phyloP scores from a whole-genome alignment of 2,797 vertebrate genomes.

The Galagoides demidoff region DNA sequence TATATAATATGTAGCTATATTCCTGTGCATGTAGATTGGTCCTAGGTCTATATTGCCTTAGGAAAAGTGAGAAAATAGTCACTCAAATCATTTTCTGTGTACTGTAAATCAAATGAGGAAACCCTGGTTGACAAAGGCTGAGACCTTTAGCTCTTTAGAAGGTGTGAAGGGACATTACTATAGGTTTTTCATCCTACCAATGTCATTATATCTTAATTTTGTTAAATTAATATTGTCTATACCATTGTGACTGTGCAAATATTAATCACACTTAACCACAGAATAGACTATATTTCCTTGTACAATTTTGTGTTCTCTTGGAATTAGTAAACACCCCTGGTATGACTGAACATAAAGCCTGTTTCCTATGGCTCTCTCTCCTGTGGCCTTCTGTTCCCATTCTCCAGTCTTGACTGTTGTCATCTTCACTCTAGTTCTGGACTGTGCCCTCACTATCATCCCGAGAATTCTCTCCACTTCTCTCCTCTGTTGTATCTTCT shows the following conservation, averaged over 20 bases:
- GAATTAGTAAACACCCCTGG: neutral
- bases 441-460: neutral
- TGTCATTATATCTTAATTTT: conserved; percentile 32
- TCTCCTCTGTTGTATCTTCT: neutral
- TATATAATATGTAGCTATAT: neutral
- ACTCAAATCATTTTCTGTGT: neutral
- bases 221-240: neutral
- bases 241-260: neutral
- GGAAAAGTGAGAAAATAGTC: neutral
- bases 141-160: neutral
- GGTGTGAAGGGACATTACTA: neutral
- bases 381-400: neutral
- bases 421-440: neutral
- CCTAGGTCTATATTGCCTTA: neutral
- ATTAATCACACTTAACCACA: conserved; percentile 33
- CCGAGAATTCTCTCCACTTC: neutral
- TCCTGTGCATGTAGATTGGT: neutral
- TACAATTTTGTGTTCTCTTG: neutral
- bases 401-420: neutral
- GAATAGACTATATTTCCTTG: conserved; percentile 7
- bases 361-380: neutral
- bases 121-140: neutral
- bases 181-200: neutral
- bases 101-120: neutral
- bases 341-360: neutral